Conservation (phyloP, 2,797 vertebrate genomes). For the Coracias cyanogaster region DNA sequence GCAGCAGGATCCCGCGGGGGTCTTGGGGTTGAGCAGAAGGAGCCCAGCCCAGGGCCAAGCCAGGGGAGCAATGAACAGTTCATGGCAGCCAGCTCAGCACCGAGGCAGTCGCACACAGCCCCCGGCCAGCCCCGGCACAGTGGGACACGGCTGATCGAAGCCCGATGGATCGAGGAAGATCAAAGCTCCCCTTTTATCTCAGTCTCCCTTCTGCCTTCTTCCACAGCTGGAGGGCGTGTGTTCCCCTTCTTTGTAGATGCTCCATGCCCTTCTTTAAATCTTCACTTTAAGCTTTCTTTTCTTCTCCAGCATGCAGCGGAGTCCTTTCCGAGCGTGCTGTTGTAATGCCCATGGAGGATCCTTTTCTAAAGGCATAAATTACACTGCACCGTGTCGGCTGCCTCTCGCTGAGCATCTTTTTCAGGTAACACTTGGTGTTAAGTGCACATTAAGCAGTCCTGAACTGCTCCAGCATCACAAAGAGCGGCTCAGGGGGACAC, state of each 20-base stretch:
- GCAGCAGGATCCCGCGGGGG: accelerated
- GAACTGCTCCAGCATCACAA: constrained; percentile 2
- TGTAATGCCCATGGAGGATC: constrained; percentile 52
- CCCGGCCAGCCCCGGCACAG: not conserved
- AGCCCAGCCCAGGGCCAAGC: not conserved
- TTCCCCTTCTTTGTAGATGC: constrained; percentile 64
- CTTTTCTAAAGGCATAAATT: constrained; percentile 54
- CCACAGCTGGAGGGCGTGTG: constrained; percentile 70
- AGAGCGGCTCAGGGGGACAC: not conserved
- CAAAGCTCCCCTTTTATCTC: constrained; percentile 65
- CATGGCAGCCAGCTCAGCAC: not conserved
- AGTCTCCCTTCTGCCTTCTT: constrained; percentile 59
- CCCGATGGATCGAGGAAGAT: constrained; percentile 34
- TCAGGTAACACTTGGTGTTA: constrained; percentile 50
- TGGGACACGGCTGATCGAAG: constrained; percentile 2
- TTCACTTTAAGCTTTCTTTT: constrained; percentile 53
- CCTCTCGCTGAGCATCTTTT: constrained; percentile 20
- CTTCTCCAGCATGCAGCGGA: constrained; percentile 44
- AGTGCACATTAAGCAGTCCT: constrained; percentile 49
- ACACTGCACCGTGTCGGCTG: not conserved
- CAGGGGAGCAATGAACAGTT: not conserved
- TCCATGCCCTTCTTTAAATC: constrained; percentile 54
- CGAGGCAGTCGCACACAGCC: not conserved
- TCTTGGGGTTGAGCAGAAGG: not conserved
- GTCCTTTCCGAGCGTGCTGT: not conserved